A percentile compares a stretch with the other conserved stretches of the same genome.
Conservation (phyloP, 92 coral and sea anemone genomes). For the Phenganax subtilis region DNA sequence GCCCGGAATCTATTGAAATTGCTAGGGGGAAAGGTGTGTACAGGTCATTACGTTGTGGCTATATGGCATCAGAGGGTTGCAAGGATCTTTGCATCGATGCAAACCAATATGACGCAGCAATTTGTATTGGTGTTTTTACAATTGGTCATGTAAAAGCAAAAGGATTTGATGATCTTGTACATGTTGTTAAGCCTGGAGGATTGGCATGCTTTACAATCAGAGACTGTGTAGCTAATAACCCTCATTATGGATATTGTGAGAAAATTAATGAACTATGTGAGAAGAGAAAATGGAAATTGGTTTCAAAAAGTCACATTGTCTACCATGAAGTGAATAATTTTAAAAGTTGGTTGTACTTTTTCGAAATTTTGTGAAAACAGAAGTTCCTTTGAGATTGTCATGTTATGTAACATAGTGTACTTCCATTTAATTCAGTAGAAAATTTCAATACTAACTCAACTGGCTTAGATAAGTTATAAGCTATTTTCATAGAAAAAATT, state of each 20-base stretch:
- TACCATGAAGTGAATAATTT: conserved; percentile 62
- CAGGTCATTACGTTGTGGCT: conserved; percentile 1
- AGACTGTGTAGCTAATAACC: conserved; percentile 64
- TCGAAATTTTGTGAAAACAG: conserved; percentile 51
- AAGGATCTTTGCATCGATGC: conserved; percentile 46
- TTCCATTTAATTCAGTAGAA: too few relatives aligned
- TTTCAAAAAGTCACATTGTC: conserved; percentile 56
- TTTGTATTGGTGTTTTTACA: conserved; percentile 76
- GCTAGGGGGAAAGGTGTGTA: conserved; percentile 69
- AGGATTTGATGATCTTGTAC: conserved; percentile 87
- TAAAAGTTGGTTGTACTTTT: conserved; percentile 62
- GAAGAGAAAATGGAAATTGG: conserved; percentile 62
- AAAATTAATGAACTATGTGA: conserved; percentile 68
- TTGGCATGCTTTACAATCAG: conserved; percentile 80
- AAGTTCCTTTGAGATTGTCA: too few relatives aligned
- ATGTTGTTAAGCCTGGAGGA: conserved; percentile 83
- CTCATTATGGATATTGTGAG: conserved; percentile 63
- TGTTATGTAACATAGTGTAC: too few relatives aligned
- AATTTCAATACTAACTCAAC: too few relatives aligned
- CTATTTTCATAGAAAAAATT: not conserved
- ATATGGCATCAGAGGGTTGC: conserved; percentile 18
- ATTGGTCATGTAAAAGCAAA: conserved; percentile 73
- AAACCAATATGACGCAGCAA: conserved; percentile 66
- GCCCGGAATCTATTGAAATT: conserved; percentile 59
- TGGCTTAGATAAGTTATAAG: not conserved